These are phyloP conservation scores for Otolemur crassicaudatus DNA, from an alignment of 2,797 vertebrate genomes.

Conservation along the genomic window DNA sequence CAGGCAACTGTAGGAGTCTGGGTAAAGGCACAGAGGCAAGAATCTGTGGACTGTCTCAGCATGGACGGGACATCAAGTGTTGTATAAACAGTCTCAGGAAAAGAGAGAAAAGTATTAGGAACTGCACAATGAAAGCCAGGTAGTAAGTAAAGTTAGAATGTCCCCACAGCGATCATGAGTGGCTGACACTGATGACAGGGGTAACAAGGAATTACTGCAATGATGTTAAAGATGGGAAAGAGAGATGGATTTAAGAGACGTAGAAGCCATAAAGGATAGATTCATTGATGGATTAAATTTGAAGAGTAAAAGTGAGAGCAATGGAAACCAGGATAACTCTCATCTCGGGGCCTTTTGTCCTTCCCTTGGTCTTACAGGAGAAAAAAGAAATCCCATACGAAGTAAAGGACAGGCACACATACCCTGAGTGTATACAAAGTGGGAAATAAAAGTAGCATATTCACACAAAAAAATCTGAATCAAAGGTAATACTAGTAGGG, in stretches of 20 bases:
- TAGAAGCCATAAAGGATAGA: not conserved
- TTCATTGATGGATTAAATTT: not conserved
- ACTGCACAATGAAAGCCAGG: not conserved
- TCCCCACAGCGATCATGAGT: not conserved
- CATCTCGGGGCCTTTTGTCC: not conserved
- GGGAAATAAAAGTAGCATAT: not conserved
- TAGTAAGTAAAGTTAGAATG: not conserved
- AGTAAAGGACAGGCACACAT: not conserved
- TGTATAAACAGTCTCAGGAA: not conserved
- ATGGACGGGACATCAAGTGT: not conserved
- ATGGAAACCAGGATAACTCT: not conserved
- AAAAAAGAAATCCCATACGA: not conserved
- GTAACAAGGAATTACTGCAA: not conserved
- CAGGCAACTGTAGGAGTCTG: not conserved
- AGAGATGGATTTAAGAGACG: not conserved
- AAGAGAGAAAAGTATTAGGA: not conserved
- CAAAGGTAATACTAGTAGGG: not conserved
- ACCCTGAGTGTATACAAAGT: not conserved
- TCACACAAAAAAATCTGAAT: not conserved
- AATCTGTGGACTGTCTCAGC: not conserved
- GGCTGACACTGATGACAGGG: not conserved
- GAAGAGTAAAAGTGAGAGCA: not conserved
- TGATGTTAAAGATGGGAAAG: not conserved
- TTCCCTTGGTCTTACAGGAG: not conserved
- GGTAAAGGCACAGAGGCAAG: not conserved